phyloP scores from a whole-genome alignment of 2,113 vertebrate species.

The Vimba vimba region DNA sequence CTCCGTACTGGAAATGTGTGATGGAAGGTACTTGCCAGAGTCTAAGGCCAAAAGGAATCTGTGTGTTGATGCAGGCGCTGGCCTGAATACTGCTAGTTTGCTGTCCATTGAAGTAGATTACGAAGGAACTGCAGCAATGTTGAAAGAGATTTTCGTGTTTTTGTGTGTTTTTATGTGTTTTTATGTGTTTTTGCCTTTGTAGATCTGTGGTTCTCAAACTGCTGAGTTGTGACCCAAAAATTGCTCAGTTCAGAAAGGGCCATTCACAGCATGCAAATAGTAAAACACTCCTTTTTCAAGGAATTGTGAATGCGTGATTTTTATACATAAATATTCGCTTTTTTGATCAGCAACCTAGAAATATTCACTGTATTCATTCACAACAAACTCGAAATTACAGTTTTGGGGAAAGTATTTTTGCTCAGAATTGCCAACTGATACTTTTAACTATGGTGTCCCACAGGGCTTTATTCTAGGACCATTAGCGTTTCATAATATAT shows the following conservation, averaged over 20 bases:
- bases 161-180: neutral
- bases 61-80: constrained; percentile 25
- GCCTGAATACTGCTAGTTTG: constrained; percentile 13
- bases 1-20: constrained; percentile 30
- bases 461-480: neutral
- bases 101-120: constrained; percentile 4
- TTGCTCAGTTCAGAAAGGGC: neutral
- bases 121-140: neutral
- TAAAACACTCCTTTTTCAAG: neutral
- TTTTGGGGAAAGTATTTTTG: too few species aligned
- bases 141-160: constrained; percentile 3
- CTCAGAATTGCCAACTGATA: neutral
- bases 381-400: too few species aligned
- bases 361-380: neutral
- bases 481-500: neutral
- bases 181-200: neutral
- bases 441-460: neutral
- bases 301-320: neutral
- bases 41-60: constrained; percentile 28
- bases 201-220: neutral
- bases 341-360: neutral
- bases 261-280: neutral
- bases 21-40: constrained; percentile 38
- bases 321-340: neutral
- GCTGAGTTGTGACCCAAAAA: neutral